Conservation (phyloP, 2,888 invertebrate species). For the Cantharis rustica region DNA sequence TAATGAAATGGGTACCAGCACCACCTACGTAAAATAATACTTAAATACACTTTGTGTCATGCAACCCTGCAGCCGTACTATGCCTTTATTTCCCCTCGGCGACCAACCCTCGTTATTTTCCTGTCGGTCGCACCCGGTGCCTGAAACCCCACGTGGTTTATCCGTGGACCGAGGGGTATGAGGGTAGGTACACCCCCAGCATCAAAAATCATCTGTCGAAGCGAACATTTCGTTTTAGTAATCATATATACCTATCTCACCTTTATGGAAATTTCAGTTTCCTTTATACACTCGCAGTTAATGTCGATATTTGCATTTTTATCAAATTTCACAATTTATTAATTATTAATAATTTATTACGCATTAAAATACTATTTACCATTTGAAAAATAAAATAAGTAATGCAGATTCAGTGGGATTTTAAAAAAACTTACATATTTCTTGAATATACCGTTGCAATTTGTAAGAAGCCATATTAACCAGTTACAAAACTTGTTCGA, state of each 20-base stretch:
- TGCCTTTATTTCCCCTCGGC: conserved; percentile 20
- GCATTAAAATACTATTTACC: background rate
- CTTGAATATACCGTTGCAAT: conserved; percentile 7
- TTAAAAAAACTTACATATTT: background rate
- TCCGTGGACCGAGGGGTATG: conserved; percentile 25
- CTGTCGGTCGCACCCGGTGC: conserved; percentile 55
- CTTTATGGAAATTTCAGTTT: conserved; percentile 21
- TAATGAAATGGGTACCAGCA: background rate
- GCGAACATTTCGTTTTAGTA: conserved; percentile 35
- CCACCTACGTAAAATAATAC: conserved; percentile 13
- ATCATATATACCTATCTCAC: conserved; percentile 33
- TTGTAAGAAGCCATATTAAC: conserved; percentile 7
- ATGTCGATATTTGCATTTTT: conserved; percentile 26
- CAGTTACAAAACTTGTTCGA: conserved; percentile 29
- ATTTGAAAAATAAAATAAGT: background rate
- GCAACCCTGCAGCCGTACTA: background rate
- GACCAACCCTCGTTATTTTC: conserved; percentile 51
- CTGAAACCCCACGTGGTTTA: conserved; percentile 41
- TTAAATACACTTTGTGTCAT: conserved; percentile 8
- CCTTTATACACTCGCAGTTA: conserved; percentile 21
- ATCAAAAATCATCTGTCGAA: conserved; percentile 45
- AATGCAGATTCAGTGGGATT: background rate
- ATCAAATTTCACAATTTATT: conserved; percentile 5
- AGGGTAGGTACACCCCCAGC: conserved; percentile 29
- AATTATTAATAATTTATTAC: too few species aligned